These are phyloP conservation scores for Brachionus asplanchnoidis DNA, from an alignment of 1,140 invertebrate species.

Conservation along the genomic window DNA sequence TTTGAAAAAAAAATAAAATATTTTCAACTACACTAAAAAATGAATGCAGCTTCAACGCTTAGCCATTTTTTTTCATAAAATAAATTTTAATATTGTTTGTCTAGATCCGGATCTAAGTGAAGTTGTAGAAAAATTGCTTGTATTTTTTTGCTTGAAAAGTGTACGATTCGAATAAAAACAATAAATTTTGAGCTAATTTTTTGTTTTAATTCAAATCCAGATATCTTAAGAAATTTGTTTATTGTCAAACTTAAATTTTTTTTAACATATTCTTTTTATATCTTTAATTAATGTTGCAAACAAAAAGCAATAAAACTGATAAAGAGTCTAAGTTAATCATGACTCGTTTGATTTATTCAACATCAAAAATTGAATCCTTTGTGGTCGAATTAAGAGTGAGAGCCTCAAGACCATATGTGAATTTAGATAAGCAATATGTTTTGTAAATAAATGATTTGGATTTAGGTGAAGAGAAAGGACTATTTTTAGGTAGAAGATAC, in stretches of 20 bases:
- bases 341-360: neutral
- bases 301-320: neutral
- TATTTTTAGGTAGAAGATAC: too few relatives aligned
- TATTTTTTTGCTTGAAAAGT: too few relatives aligned
- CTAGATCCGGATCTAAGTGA: neutral
- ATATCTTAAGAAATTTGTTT: neutral
- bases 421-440: too few relatives aligned
- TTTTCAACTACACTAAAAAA: neutral
- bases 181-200: neutral
- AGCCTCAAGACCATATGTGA: too few relatives aligned
- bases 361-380: too few relatives aligned
- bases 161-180: neutral
- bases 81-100: neutral
- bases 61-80: too few relatives aligned
- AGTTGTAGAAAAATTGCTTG: too few relatives aligned
- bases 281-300: neutral
- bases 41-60: neutral
- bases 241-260: neutral
- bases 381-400: too few relatives aligned
- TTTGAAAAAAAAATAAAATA: neutral
- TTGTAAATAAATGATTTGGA: too few relatives aligned
- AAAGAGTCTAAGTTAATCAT: neutral
- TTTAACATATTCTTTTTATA: neutral
- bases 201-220: neutral
- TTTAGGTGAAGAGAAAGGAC: too few relatives aligned